A percentile compares a stretch with the other conserved stretches of the same genome.
Evolutionary conservation across 1,140 invertebrate genomes (phyloP).

Genomic region (Teleopsis dalmanni): DNA sequence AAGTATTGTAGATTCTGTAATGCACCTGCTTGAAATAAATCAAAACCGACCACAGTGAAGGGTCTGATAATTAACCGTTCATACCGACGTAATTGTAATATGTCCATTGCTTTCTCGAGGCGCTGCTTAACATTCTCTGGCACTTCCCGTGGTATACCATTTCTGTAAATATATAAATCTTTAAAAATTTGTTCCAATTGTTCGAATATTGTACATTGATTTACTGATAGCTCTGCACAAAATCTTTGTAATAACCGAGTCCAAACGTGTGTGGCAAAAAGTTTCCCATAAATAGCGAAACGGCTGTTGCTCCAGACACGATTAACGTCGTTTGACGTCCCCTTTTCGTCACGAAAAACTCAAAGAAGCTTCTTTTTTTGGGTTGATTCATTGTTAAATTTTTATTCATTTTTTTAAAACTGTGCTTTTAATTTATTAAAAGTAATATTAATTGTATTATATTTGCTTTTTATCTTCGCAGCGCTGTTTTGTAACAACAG

Average conservation of each 20-base stretch:
- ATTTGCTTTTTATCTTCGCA: too few relatives aligned
- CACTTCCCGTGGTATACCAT: conserved; percentile 45
- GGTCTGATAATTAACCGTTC: conserved; percentile 45
- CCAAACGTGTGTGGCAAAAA: conserved; percentile 49
- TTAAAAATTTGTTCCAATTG: neutral
- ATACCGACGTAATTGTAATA: conserved; percentile 45
- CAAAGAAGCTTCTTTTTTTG: too few relatives aligned
- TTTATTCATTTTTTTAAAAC: too few relatives aligned
- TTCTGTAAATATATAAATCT: conserved; percentile 30
- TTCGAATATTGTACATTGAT: conserved; percentile 17
- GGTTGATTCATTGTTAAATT: too few relatives aligned
- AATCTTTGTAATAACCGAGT: conserved; percentile 46
- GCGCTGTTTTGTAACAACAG: too few relatives aligned
- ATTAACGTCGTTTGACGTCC: conserved; percentile 25
- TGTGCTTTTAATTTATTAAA: too few relatives aligned
- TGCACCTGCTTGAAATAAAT: conserved; percentile 48
- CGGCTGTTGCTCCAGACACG: conserved; percentile 11
- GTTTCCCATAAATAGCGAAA: conserved; percentile 27
- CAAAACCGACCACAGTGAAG: conserved; percentile 58
- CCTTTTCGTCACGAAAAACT: too few relatives aligned
- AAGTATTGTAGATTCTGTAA: neutral
- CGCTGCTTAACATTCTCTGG: conserved; percentile 34
- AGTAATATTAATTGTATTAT: too few relatives aligned
- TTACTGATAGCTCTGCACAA: conserved; percentile 51
- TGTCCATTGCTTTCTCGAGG: conserved; percentile 48